These are phyloP conservation scores for Melieria picta DNA, from an alignment of 2,888 invertebrate genomes.

Conservation along the genomic window DNA sequence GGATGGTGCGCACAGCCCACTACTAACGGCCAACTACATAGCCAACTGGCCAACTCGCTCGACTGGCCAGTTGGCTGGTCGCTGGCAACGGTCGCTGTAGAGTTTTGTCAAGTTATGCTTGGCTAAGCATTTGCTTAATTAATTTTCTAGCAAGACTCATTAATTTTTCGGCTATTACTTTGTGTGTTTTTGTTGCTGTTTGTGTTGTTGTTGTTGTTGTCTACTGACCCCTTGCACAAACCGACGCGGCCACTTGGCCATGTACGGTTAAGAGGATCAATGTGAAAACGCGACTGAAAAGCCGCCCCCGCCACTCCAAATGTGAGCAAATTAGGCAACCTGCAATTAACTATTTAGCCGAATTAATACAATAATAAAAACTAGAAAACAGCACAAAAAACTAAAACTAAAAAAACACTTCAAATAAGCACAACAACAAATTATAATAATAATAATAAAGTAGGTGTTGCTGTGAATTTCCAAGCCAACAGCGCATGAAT, in stretches of 20 bases:
- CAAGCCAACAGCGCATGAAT: slow-evolving; percentile 37
- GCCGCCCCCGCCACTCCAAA: slow-evolving; percentile 21
- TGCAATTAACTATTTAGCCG: slow-evolving; percentile 58
- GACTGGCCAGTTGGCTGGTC: background rate
- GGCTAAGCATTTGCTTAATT: slow-evolving; percentile 63
- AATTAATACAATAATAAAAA: slow-evolving; percentile 37
- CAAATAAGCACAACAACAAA: background rate
- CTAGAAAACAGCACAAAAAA: background rate
- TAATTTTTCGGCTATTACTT: slow-evolving; percentile 28
- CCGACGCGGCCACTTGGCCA: background rate
- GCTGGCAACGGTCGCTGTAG: too few species aligned
- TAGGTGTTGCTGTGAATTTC: slow-evolving; percentile 51
- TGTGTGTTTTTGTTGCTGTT: background rate
- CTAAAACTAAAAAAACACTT: slow-evolving; percentile 12
- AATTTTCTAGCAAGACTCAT: slow-evolving; percentile 55
- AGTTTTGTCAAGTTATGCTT: slow-evolving; percentile 48
- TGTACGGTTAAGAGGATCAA: slow-evolving; percentile 4
- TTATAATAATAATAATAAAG: slow-evolving; percentile 48
- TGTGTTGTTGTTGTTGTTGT: background rate
- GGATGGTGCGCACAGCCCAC: background rate
- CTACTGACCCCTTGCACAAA: background rate
- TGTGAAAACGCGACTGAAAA: slow-evolving; percentile 8
- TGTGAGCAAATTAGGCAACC: slow-evolving; percentile 56
- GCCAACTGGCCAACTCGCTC: background rate
- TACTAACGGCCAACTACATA: background rate